Evolutionary conservation across 2,113 vertebrate genomes (phyloP).

Genomic region (Oreochromis aureus): DNA sequence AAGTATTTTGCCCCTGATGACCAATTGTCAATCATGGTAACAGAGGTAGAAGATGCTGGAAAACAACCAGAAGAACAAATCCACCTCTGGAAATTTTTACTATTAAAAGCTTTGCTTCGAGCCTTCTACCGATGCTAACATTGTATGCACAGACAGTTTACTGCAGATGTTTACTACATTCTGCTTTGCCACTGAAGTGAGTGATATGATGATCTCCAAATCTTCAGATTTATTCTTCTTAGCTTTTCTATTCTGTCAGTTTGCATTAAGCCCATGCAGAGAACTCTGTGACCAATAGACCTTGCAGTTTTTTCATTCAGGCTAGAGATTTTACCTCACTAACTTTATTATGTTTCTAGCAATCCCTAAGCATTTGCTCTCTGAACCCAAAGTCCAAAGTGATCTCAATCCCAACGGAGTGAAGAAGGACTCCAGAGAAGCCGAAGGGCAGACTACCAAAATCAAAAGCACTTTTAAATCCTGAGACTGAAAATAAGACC

Average conservation of each 20-base stretch:
- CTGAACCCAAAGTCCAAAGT: slow-evolving; percentile 52
- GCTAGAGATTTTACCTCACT: slow-evolving; percentile 41
- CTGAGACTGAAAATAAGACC: slow-evolving; percentile 39
- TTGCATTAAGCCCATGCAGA: slow-evolving; percentile 18
- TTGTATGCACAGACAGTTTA: not conserved
- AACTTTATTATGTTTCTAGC: slow-evolving; percentile 41
- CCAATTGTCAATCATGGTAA: not conserved
- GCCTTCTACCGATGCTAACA: no score
- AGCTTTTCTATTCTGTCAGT: slow-evolving; percentile 7
- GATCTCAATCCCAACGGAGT: slow-evolving; percentile 45
- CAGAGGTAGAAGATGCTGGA: not conserved
- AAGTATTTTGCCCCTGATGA: not conserved
- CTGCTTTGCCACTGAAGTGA: not conserved
- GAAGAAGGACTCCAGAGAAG: slow-evolving; percentile 29
- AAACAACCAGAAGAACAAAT: not conserved
- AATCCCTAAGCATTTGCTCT: slow-evolving; percentile 43
- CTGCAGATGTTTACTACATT: not conserved
- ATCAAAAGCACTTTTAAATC: slow-evolving; percentile 58
- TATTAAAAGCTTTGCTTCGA: not conserved
- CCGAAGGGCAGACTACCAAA: slow-evolving; percentile 43
- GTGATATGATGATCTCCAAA: not conserved
- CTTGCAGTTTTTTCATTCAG: slow-evolving; percentile 11
- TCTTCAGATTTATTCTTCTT: not conserved
- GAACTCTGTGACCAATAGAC: slow-evolving; percentile 27
- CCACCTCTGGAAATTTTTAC: not conserved